Evolutionary conservation across 2,113 vertebrate genomes (phyloP), one percentile per base, ranked within the genome.

Genomic region (Fregetta grallaria): DNA sequence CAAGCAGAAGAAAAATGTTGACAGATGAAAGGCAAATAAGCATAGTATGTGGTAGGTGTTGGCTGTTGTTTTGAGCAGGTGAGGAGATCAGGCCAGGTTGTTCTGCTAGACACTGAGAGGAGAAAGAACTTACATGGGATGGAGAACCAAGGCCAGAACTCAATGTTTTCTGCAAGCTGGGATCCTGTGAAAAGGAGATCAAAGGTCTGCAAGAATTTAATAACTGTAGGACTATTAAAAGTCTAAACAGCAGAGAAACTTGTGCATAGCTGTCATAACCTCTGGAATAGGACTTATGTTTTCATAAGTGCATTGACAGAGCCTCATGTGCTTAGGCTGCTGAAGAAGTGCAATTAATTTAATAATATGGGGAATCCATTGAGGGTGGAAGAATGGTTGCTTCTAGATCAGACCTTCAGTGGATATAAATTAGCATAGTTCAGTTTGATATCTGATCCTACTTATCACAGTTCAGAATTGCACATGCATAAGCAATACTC

Each of bases 391-490:
- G 47, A 75, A 42, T 50, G 29, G 34, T 58, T 97, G 19, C 32
- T 82, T 91, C 66, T 66, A 72, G 56, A 75, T 85, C 53, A 90
- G 53, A 76, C 74, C 70, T 79, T 90, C 70, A 65, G 38, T 87
- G 59, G 77, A 58, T 92, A 78, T 73, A 90, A 95, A 95, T 95
- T 92, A 81, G 15, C 20, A 40, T 76, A 47, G 42, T 72, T 92
- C 77, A 66, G 36, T 91, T 87, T 88, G 59, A 65, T 89, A 86
- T 66, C 86, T 95, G 86, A 75, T 94, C 50, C 47, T 90, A 20
- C 55, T 87, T 94, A 78, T 25, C 86, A 55, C 58, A 45, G 36
- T 79, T 94, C 77, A 79, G 77, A 95, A 88, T 16, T 76, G n/a
- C 66, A 73, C 55, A 79, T 5, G 3, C 66, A 47, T 73, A 92